Conservation (phyloP, 2,113 vertebrate species). For the Cyphomyrus discorhynchus region DNA sequence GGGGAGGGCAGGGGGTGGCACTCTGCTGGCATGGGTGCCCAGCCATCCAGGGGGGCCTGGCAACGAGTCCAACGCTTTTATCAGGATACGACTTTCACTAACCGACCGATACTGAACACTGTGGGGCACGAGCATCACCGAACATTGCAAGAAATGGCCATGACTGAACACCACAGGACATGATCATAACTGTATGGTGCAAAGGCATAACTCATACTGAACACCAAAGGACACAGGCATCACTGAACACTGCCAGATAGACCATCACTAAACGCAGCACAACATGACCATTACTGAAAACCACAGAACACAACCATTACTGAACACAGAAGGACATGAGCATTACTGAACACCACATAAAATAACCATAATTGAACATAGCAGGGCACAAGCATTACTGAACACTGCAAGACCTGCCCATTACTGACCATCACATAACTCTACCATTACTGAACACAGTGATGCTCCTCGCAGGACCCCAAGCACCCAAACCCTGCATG, state of each 20-base stretch:
- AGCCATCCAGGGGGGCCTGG: neutral
- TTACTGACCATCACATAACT: neutral
- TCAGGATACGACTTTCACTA: neutral
- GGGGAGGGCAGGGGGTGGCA: neutral
- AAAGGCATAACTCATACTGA: neutral
- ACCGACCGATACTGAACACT: slow-evolving; percentile 1
- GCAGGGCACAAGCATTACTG: neutral
- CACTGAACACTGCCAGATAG: neutral
- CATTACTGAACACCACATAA: neutral
- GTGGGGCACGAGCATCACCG: neutral
- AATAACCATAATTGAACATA: neutral
- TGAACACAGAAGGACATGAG: neutral
- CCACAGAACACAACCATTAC: neutral
- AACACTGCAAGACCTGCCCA: neutral
- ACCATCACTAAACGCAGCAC: neutral
- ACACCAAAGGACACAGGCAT: neutral
- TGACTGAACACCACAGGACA: neutral
- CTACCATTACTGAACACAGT: neutral
- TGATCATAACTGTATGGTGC: neutral
- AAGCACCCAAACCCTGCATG: neutral
- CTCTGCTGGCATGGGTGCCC: neutral
- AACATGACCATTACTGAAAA: neutral
- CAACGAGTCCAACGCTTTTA: neutral
- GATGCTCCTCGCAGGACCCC: neutral
- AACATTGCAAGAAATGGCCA: neutral